Base-by-base conservation (phyloP, 1,140 invertebrate genomes). In the Melipona quadrifasciata region DNA sequence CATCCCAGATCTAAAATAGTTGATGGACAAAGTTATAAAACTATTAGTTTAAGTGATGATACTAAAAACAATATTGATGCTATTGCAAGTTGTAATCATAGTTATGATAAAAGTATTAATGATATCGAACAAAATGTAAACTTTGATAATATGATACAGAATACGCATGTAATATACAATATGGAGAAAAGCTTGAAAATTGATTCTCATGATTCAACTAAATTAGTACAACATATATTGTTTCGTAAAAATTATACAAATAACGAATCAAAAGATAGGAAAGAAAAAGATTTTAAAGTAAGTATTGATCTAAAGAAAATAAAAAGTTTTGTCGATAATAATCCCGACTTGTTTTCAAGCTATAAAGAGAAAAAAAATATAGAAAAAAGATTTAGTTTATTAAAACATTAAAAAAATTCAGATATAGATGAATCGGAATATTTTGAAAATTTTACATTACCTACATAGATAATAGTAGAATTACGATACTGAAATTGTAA, bases 241-340 rank as follows among this genome's bases (percentile, higher is more conserved):
- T 74, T 72, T 64, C 12, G 24, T 16, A 31, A 87, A 3, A 71
- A 84, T 71, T 8, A 4, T 77, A 17, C n/a, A 47, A 47, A 81
- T 53, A 10, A 19, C 34, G 85, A 73, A 34, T 27, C 16, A 0
- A 31, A 72, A 14, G 85, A 64, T 31, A 76, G 74, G 0, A 67
- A 65, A 65, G 58, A 79, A 61, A 27, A 71, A 5, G 79, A 89
- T 58, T 84, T 91, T 31, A 93, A 90, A 91, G 91, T 95, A 34
- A 94, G 93, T 71, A 93, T 94, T 58, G 93, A 95, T 85, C 86
- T 95, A 19, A 87, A 88, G 11, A 93, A 92, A 85, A 92, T 95
- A 77, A 84, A 88, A 61, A 83, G 75, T 21, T 83, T 94, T 1
- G 83, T 95, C 0, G 86, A 85, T 27, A 82, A 77, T 27, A 92